Conservation (phyloP, 2,888 invertebrate species). For the Eupithecia centaureata region DNA sequence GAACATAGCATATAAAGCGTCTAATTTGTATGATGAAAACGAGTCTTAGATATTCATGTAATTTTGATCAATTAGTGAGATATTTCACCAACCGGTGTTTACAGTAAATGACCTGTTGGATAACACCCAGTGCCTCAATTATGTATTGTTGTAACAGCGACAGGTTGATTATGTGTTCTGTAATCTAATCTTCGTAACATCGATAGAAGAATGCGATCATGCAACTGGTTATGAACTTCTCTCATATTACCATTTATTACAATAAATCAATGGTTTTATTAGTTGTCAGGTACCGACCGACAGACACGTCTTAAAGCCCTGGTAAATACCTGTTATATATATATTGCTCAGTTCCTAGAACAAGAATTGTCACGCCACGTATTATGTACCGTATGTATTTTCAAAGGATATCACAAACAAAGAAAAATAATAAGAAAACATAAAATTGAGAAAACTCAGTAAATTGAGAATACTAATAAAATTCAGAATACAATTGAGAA, state of each 20-base stretch:
- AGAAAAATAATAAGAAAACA: neutral
- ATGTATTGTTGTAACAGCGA: slow-evolving; percentile 48
- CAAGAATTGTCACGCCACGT: neutral
- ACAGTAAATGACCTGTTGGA: slow-evolving; percentile 36
- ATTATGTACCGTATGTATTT: neutral
- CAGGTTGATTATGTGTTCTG: slow-evolving; percentile 46
- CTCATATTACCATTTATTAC: slow-evolving; percentile 17
- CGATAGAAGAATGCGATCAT: slow-evolving; percentile 39
- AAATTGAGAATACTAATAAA: too few relatives aligned
- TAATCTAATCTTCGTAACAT: slow-evolving; percentile 44
- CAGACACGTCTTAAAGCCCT: neutral
- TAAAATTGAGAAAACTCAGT: neutral
- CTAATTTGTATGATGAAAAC: neutral
- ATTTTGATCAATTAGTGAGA: slow-evolving; percentile 21
- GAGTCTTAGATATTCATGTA: slow-evolving; percentile 16
- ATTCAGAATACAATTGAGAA: too few relatives aligned
- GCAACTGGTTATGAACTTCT: slow-evolving; percentile 37
- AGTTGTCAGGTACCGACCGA: neutral
- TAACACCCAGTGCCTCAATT: slow-evolving; percentile 41
- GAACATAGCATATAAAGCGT: neutral
- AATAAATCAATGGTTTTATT: slow-evolving; percentile 15
- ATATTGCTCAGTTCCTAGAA: neutral
- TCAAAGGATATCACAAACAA: too few relatives aligned
- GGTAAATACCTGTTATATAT: neutral
- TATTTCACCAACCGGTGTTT: slow-evolving; percentile 22